Base-by-base conservation (phyloP, 2,797 vertebrate species). In the Cryptoprocta ferox region DNA sequence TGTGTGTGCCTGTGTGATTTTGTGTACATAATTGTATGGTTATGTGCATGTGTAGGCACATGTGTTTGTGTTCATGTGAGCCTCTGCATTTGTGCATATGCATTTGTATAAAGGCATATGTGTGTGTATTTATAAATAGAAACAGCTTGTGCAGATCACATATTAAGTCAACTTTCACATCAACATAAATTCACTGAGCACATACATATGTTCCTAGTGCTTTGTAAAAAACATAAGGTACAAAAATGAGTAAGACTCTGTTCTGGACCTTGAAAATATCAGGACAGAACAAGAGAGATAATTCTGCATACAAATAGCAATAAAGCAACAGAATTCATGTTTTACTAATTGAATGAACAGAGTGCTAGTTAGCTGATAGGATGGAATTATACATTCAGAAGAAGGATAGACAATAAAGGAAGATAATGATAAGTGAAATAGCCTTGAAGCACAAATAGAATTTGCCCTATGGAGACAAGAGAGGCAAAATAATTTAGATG, bases 341-440 rank as follows among this genome's bases (percentile, higher is more conserved):
- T 89, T 96, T 82, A 75, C 71, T 80, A 73, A 83, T 79, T 85
- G 89, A 28, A 50, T 61, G 35, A 89, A 76, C 26, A 61, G 37
- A 76, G 37, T 32, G 5, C 30, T 92, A 56, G 28, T 45, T 86
- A 96, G 28, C 30, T 66, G 32, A 39, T 70, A 35, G 32, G 39
- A 91, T 70, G 21, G 26, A 48, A 19, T 93, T 48, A 53, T 8
- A 59, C 14, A 42, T 63, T 79, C 26, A 88, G 26, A 82, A 19
- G 12, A 73, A 66, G 12, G 32, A 30, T 3, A 26, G 30, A 70
- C 6, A 68, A 19, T 35, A 80, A 16, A 66, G 37, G n/a, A 94
- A 80, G 61, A 48, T 16, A 35, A 10, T 16, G 9, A 56, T 76
- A 18, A 78, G 4, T 24, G 13, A 39, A 18, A 12, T 30, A 79